Evolutionary conservation across 2,797 vertebrate species (phyloP).

Genomic region (Crenichthys baileyi): DNA sequence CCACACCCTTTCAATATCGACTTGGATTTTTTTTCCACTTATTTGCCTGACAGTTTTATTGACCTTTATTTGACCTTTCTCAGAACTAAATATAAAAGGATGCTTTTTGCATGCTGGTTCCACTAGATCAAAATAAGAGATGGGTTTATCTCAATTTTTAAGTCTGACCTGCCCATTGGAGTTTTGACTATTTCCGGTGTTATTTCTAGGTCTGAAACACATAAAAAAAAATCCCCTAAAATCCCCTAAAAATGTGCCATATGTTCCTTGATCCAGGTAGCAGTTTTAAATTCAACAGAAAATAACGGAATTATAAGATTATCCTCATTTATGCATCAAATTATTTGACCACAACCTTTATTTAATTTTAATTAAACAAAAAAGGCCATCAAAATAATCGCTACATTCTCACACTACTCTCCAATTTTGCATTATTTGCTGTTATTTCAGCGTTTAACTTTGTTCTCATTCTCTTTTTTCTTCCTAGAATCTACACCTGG

Average conservation of each 20-base stretch:
- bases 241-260: background rate
- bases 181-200: background rate
- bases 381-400: background rate
- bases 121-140: background rate
- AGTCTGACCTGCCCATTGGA: background rate
- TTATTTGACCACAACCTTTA: background rate
- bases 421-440: too few relatives aligned
- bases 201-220: background rate
- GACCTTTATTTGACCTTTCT: background rate
- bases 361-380: background rate
- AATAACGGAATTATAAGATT: background rate
- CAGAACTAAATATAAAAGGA: background rate
- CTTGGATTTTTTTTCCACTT: background rate
- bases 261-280: too few relatives aligned
- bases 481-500: too few relatives aligned
- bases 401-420: too few relatives aligned
- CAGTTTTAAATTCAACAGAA: background rate
- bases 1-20: background rate
- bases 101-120: background rate
- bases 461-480: too few relatives aligned
- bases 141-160: background rate
- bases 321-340: background rate
- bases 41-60: slow-evolving; percentile 1
- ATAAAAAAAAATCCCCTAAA: too few relatives aligned
- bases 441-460: too few relatives aligned